Evolutionary conservation across 1,140 invertebrate species (phyloP).

Genomic region (Diorhabda sublineata): DNA sequence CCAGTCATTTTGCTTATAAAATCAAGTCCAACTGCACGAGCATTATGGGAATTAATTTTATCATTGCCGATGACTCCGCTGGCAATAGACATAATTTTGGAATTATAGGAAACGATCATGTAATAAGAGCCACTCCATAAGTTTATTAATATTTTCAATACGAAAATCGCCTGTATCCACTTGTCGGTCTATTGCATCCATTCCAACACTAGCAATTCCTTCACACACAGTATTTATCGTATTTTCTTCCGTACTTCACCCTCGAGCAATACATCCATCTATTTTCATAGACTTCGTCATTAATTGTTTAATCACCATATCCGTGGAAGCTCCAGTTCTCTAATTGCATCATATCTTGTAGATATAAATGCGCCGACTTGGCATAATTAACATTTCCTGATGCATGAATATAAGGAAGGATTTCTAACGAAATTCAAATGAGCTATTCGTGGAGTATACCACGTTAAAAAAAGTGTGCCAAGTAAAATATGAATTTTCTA

Average conservation of each 20-base stretch:
- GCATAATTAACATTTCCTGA: no score
- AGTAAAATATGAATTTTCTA: no score
- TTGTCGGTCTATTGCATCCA: conserved; percentile 46
- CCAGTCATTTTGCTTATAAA: conserved; percentile 28
- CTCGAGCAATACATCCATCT: conserved; percentile 43
- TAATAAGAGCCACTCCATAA: background rate
- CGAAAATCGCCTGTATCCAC: conserved; percentile 42
- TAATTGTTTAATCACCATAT: conserved; percentile 42
- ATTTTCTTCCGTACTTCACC: conserved; percentile 42
- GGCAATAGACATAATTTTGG: background rate
- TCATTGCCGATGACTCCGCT: conserved; percentile 34
- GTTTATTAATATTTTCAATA: background rate
- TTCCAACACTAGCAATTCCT: conserved; percentile 37
- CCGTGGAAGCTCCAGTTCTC: conserved; percentile 23
- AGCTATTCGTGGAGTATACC: no score
- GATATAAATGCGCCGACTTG: conserved; percentile 7
- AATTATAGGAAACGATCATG: background rate
- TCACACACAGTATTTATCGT: conserved; percentile 36
- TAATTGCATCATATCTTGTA: conserved; percentile 17
- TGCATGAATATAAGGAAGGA: no score
- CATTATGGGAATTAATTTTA: conserved; percentile 46
- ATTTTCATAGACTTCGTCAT: conserved; percentile 45
- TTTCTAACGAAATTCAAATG: no score
- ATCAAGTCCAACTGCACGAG: conserved; percentile 41
- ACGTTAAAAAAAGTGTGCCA: no score